A percentile compares a stretch with the other conserved stretches of the same genome.
Conservation (phyloP, 2,113 vertebrate species). For the Megalops atlanticus region DNA sequence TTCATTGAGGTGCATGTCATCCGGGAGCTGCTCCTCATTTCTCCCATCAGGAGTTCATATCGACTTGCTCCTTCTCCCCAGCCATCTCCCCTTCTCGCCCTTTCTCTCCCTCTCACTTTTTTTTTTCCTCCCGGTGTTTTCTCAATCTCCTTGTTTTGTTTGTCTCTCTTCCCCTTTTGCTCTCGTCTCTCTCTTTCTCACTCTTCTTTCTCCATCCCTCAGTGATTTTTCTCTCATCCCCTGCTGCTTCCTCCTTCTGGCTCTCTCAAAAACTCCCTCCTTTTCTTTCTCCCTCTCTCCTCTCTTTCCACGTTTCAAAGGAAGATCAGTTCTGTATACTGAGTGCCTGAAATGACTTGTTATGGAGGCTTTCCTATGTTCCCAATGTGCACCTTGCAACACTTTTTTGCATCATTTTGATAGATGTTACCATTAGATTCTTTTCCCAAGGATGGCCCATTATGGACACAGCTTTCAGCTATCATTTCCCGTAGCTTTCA, state of each 20-base stretch:
- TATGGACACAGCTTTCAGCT: neutral
- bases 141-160: no score
- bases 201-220: neutral
- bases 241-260: neutral
- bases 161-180: neutral
- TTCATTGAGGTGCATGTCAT: slow-evolving; percentile 28
- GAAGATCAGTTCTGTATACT: no score
- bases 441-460: neutral
- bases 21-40: slow-evolving; percentile 48
- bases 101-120: neutral
- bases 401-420: neutral
- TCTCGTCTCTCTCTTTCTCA: neutral
- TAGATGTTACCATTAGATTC: neutral
- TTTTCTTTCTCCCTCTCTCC: slow-evolving; percentile 22
- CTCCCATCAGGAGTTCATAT: slow-evolving; percentile 38
- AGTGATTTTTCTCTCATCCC: neutral
- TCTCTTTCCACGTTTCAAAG: no score
- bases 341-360: slow-evolving; percentile 38
- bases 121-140: neutral
- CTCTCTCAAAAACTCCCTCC: neutral
- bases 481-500: neutral
- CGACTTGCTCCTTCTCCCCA: slow-evolving; percentile 28
- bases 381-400: neutral
- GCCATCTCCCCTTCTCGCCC: neutral
- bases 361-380: neutral